A percentile compares a stretch with the other conserved stretches of the same genome.
Evolutionary conservation across 1,140 invertebrate species (phyloP).

Genomic region (Rhopalosiphum padi): DNA sequence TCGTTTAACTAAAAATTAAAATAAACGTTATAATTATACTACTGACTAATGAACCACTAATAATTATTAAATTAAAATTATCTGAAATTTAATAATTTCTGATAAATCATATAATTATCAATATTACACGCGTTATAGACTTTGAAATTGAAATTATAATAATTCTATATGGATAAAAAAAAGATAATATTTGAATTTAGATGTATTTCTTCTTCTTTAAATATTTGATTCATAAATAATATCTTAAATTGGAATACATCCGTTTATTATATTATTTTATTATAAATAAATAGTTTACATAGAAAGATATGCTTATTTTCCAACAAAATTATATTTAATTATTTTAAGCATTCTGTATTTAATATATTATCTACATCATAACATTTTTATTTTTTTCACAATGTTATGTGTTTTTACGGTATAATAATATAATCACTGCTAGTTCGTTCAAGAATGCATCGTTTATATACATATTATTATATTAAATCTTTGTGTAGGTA

Average conservation of each 20-base stretch:
- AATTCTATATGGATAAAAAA: neutral
- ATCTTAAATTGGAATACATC: neutral
- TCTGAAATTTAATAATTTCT: neutral
- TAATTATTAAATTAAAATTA: neutral
- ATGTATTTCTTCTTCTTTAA: neutral
- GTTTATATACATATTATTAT: neutral
- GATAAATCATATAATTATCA: neutral
- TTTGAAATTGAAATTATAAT: neutral
- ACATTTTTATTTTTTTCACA: neutral
- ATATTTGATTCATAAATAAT: neutral
- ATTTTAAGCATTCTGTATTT: neutral
- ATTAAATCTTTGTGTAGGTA: neutral
- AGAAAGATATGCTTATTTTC: neutral
- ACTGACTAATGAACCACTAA: neutral
- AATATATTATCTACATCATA: neutral
- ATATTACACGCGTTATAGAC: neutral
- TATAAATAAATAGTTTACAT: neutral
- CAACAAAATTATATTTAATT: neutral
- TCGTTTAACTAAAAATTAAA: neutral
- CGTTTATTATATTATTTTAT: neutral
- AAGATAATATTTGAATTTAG: neutral
- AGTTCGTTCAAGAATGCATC: neutral
- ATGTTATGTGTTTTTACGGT: neutral
- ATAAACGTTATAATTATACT: neutral
- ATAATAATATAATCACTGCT: neutral